Percentiles rank a stretch among this genome's conserved stretches.
These are phyloP conservation scores for Diprion similis DNA, from an alignment of 1,140 invertebrate genomes.

Conservation along the genomic window DNA sequence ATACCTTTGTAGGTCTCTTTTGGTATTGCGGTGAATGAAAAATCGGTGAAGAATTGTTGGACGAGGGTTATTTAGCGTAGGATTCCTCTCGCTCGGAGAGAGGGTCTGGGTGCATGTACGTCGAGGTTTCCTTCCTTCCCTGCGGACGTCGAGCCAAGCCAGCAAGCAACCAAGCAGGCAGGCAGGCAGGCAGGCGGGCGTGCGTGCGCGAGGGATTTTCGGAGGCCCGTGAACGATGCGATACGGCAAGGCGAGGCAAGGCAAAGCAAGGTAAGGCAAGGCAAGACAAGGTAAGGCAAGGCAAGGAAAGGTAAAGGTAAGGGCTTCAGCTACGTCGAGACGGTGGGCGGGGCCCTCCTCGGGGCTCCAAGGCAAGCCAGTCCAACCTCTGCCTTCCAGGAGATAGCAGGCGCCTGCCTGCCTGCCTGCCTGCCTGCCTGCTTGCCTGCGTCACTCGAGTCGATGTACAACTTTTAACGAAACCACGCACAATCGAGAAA, in stretches of 20 bases:
- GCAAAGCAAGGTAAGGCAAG: conserved; percentile 18
- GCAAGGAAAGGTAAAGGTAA: conserved; percentile 24
- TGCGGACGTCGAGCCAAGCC: background rate
- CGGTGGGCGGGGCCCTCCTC: conserved; percentile 58
- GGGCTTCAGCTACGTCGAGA: conserved; percentile 57
- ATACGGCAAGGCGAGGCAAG: conserved; percentile 18
- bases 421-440: background rate
- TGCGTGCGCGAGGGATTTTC: conserved; percentile 48
- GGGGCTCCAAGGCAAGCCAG: conserved; percentile 60
- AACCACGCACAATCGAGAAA: background rate
- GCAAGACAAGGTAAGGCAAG: background rate
- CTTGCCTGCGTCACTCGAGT: background rate
- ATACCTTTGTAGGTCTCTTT: background rate
- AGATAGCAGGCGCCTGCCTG: conserved; percentile 49
- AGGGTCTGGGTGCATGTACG: background rate
- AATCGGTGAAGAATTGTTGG: background rate
- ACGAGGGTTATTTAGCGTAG: background rate
- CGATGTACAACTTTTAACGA: background rate
- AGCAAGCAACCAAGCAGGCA: too few species aligned
- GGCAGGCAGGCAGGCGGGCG: conserved; percentile 23
- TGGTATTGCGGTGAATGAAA: background rate
- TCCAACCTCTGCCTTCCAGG: conserved; percentile 55
- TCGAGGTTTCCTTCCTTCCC: background rate
- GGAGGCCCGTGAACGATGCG: conserved; percentile 32
- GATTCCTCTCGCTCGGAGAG: background rate